phyloP scores from a whole-genome alignment of 2,888 invertebrate genomes.

The Torymus texanus region DNA sequence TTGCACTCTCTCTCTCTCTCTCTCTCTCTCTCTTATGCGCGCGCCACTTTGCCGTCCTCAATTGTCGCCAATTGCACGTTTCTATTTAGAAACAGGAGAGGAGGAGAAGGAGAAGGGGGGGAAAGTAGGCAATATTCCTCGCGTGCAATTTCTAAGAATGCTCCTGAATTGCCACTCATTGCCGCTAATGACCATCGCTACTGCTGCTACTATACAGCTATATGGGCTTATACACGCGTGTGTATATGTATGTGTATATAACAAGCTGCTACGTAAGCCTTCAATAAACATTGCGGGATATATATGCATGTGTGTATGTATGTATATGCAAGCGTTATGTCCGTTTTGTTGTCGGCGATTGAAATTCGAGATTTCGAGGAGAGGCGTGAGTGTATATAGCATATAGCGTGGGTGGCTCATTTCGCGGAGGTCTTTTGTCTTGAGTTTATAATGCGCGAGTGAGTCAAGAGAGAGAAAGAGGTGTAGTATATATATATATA shows the following conservation, averaged over 20 bases:
- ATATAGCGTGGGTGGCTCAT: too few species aligned
- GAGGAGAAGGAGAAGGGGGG: neutral
- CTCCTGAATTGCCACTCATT: conserved; percentile 50
- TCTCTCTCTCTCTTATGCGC: neutral
- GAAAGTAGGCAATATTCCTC: neutral
- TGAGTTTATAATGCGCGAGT: neutral
- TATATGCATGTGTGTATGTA: too few species aligned
- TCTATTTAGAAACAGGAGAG: conserved; percentile 46
- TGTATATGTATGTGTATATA: neutral
- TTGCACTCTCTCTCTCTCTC: neutral
- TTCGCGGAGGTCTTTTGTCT: neutral
- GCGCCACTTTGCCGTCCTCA: conserved; percentile 49
- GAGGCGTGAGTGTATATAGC: neutral
- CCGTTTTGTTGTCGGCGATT: conserved; percentile 5
- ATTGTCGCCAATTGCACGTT: conserved; percentile 50
- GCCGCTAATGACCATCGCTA: conserved; percentile 28
- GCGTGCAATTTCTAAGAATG: conserved; percentile 48
- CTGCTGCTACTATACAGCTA: neutral
- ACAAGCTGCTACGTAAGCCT: neutral
- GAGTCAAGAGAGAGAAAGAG: too few species aligned
- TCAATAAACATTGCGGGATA: conserved; percentile 21
- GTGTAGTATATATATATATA: too few species aligned
- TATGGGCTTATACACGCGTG: too few species aligned
- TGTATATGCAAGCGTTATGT: neutral
- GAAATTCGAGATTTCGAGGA: conserved; percentile 18